Percentiles rank a stretch among this genome's conserved stretches.
These are phyloP conservation scores for Hetaerina titia DNA, from an alignment of 2,888 invertebrate species.

Conservation along the genomic window DNA sequence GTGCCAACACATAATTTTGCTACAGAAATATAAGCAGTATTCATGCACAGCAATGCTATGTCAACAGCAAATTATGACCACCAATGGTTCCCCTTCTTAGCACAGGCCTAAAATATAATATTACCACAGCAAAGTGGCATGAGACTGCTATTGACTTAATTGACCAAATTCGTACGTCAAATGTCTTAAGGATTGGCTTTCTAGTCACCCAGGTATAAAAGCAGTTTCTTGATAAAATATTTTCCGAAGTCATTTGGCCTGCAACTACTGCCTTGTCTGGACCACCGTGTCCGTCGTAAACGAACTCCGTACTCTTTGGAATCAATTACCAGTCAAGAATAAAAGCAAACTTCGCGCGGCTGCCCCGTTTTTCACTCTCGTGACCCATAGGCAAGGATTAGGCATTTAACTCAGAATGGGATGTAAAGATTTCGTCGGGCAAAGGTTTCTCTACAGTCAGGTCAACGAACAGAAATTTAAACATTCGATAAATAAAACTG, in stretches of 20 bases:
- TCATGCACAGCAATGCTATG: too few relatives aligned
- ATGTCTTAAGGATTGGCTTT: too few relatives aligned
- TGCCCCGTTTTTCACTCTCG: neutral
- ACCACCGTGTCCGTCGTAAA: slow-evolving; percentile 37
- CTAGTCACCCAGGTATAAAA: too few relatives aligned
- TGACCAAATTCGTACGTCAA: too few relatives aligned
- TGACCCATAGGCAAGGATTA: slow-evolving; percentile 16
- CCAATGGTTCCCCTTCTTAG: neutral
- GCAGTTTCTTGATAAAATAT: neutral
- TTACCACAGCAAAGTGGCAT: too few relatives aligned
- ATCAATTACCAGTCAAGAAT: slow-evolving; percentile 40
- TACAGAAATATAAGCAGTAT: too few relatives aligned
- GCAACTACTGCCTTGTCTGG: neutral
- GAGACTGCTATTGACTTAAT: too few relatives aligned
- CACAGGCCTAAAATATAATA: too few relatives aligned
- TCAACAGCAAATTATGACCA: neutral
- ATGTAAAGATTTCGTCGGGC: too few relatives aligned
- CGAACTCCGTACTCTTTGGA: neutral
- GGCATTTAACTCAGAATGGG: neutral
- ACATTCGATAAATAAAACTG: too few relatives aligned
- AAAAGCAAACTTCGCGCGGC: neutral
- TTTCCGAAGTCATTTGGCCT: neutral
- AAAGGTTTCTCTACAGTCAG: neutral
- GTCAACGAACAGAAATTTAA: too few relatives aligned
- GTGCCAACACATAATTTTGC: too few relatives aligned